phyloP scores from a whole-genome alignment of 53 echinoderm and acorn worm species.

The Paracentrotus lividus region DNA sequence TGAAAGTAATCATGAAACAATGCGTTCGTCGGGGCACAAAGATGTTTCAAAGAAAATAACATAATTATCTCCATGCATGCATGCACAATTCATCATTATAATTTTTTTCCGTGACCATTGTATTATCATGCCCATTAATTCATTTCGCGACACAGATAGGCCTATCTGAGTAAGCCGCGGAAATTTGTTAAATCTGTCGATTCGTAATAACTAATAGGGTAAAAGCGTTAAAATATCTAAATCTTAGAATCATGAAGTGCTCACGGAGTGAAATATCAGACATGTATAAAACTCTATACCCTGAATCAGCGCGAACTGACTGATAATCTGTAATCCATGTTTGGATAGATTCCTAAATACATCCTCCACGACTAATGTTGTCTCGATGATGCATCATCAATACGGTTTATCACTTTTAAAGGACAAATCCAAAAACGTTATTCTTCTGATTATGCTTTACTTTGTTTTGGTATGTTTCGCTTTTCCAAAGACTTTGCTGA shows the following conservation, averaged over 20 bases:
- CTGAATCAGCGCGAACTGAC: background rate
- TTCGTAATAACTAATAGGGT: too few relatives aligned
- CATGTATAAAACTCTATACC: too few relatives aligned
- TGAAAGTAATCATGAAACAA: background rate
- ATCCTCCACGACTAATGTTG: background rate
- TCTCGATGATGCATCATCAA: background rate
- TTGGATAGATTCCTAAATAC: background rate
- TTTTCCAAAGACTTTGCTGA: too few relatives aligned
- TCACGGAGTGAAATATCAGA: too few relatives aligned
- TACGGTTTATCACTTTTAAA: background rate
- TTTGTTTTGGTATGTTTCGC: too few relatives aligned
- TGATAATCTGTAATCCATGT: constrained; percentile 23
- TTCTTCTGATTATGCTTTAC: too few relatives aligned
- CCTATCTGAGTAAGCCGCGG: too few relatives aligned
- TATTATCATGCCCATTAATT: background rate
- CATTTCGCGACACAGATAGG: background rate
- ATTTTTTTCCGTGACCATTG: background rate
- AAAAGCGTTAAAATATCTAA: too few relatives aligned
- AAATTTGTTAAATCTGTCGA: too few relatives aligned
- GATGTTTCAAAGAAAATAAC: too few relatives aligned
- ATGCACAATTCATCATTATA: background rate
- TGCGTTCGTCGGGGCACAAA: background rate
- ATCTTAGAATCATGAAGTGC: too few relatives aligned
- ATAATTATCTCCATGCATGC: too few relatives aligned
- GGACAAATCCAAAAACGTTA: background rate